Evolutionary conservation across 2,113 vertebrate species (phyloP), one percentile per base, ranked within the genome.

Genomic region (Plestiodon gilberti): DNA sequence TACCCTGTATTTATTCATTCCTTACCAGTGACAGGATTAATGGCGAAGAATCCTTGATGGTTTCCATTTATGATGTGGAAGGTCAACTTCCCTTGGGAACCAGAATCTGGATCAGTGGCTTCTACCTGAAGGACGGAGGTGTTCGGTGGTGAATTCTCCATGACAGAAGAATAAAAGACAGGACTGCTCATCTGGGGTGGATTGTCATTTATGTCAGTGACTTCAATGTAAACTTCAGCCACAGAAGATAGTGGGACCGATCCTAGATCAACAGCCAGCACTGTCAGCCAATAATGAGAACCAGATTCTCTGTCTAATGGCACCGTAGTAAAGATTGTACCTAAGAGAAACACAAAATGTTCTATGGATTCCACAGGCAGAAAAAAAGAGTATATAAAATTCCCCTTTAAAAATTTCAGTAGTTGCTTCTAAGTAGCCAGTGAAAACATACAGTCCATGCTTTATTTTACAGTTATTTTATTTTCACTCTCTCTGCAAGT

Each of bases 161-260:
- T 94, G 83, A 99, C 94, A 1, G 97, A 97, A 0, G 97, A 96
- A 20, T 98, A 99, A 90, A 98, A 99, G 76, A 99, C 96, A 0
- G 98, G 97, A 88, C 96, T 97, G 65, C 97, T 97, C 85, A 99
- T 96, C 88, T 96, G 97, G 2, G 99, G 99, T 13, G 98, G 95
- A 80, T 99, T 99, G 91, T 99, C 99, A n/a, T 99, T 99, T 59
- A 98, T 90, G 74, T 99, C 99, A 0, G 91, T 95, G 82, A 99
- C 97, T 89, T 99, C 98, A 81, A 99, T 95, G 93, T 97, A 99
- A 92, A 99, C 96, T 90, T 99, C 98, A n/a, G 97, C 97, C 92
- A 97, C 96, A 57, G 98, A 97, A 48, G 96, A 92, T 70, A 98
- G 94, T 52, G 98, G 97, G 73, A 97, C 71, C 0, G 98, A 97